phyloP scores from a whole-genome alignment of 2,113 vertebrate genomes.

The Coturnix japonica region DNA sequence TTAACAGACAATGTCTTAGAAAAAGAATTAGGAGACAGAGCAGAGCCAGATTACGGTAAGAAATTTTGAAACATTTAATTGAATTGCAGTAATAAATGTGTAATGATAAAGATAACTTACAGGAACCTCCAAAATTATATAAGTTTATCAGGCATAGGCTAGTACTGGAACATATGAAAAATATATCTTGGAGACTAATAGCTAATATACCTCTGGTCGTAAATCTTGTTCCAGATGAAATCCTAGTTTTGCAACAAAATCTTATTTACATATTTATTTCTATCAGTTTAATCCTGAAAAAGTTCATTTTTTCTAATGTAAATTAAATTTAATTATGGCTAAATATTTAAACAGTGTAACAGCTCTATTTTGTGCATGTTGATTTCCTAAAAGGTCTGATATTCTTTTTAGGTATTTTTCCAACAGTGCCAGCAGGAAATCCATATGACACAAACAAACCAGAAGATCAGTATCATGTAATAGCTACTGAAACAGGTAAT shows the following conservation, averaged over 20 bases:
- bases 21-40: conserved; percentile 74
- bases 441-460: conserved; percentile 77
- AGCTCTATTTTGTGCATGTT: not conserved
- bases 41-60: conserved; percentile 67
- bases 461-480: conserved; percentile 78
- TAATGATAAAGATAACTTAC: not conserved
- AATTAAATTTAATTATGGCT: not conserved
- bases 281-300: not conserved
- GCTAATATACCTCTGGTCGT: not conserved
- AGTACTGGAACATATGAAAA: conserved; percentile 10
- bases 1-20: conserved; percentile 74
- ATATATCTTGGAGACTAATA: not conserved
- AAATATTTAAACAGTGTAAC: not conserved
- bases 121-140: not conserved
- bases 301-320: not conserved
- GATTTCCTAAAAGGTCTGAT: not conserved
- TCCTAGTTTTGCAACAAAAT: not conserved
- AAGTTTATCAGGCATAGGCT: not conserved
- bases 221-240: conserved; percentile 37
- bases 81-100: not conserved
- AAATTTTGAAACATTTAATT: conserved; percentile 32
- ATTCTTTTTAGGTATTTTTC: conserved; percentile 76
- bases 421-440: conserved; percentile 75
- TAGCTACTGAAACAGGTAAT: conserved; percentile 83
- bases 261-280: not conserved